These are phyloP conservation scores for Anguilla marmorata DNA, from an alignment of 2,797 vertebrate genomes.

Conservation along the genomic window DNA sequence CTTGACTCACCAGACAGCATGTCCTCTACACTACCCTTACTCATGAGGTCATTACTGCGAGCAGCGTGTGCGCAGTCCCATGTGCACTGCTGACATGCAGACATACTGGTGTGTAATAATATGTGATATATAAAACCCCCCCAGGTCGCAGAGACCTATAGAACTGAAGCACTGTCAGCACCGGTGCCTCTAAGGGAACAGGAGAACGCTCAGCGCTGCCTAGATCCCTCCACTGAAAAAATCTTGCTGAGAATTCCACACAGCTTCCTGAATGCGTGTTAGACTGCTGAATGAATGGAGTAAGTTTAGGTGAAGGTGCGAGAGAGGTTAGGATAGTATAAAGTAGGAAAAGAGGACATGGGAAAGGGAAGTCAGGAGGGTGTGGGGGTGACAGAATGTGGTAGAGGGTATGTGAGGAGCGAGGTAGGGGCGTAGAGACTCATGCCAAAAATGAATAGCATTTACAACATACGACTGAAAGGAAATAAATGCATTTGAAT, in stretches of 20 bases:
- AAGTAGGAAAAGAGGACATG: no score
- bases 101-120: neutral
- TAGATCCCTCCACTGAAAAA: neutral
- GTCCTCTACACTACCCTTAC: slow-evolving; percentile 35
- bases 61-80: slow-evolving; percentile 36
- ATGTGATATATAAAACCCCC: neutral
- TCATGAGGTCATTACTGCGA: slow-evolving; percentile 5
- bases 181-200: neutral
- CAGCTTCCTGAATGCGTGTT: neutral
- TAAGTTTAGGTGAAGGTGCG: neutral
- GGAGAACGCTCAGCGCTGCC: neutral
- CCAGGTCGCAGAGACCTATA: slow-evolving; percentile 1
- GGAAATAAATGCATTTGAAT: no score
- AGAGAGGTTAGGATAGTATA: neutral
- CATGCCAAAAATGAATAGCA: no score
- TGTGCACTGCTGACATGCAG: neutral
- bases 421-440: no score
- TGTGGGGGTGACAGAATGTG: neutral
- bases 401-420: no score
- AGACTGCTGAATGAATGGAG: neutral
- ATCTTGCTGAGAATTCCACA: neutral
- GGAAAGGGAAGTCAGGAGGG: neutral
- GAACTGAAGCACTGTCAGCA: neutral
- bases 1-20: slow-evolving; percentile 51
- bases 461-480: no score